Conservation (phyloP, 2,113 vertebrate species). For the Thalassoma bifasciatum region DNA sequence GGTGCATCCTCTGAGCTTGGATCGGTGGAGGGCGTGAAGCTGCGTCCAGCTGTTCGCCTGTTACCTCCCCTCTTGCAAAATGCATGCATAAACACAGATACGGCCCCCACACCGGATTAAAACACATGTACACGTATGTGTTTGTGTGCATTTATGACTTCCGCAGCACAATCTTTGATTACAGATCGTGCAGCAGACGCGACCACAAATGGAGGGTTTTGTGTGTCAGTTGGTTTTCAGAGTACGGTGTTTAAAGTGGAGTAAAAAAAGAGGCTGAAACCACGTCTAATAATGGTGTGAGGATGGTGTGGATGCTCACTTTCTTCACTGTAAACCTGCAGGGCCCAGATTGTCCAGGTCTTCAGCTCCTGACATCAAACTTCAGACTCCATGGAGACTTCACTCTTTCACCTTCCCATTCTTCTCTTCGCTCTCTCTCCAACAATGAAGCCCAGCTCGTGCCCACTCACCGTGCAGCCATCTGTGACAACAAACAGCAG, state of each 20-base stretch:
- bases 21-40: constrained; percentile 19
- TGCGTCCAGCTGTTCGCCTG: constrained; percentile 59
- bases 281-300: constrained; percentile 51
- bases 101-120: constrained; percentile 29
- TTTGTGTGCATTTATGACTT: constrained; percentile 57
- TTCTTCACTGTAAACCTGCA: constrained; percentile 59
- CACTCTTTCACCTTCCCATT: constrained; percentile 15
- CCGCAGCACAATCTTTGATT: constrained; percentile 68
- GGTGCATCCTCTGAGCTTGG: background rate
- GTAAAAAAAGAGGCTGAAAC: constrained; percentile 44
- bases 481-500: constrained; percentile 70
- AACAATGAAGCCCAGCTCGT: constrained; percentile 26
- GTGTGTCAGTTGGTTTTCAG: constrained; percentile 39
- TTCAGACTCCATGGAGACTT: no score
- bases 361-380: no score
- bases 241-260: constrained; percentile 59
- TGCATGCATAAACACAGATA: constrained; percentile 14
- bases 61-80: constrained; percentile 34
- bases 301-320: constrained; percentile 43
- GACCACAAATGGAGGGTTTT: constrained; percentile 46
- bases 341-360: no score
- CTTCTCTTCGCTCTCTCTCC: constrained; percentile 14
- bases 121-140: background rate
- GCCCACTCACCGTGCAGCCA: constrained; percentile 50
- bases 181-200: constrained; percentile 35